phyloP scores from a whole-genome alignment of 2,113 vertebrate species.

The Ageneiosus marmoratus region DNA sequence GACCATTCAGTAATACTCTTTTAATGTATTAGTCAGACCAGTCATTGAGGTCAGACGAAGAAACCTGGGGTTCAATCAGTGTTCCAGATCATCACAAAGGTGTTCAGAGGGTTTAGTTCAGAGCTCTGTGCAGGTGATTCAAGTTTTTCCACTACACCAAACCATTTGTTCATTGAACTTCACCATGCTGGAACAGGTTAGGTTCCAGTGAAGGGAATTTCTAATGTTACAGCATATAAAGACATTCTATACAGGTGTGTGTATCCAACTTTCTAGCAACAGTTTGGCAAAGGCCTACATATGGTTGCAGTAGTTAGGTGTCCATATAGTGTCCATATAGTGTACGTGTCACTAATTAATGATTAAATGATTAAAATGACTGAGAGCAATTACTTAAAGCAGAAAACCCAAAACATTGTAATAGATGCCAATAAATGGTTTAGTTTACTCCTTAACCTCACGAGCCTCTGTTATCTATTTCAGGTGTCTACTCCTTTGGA shows the following conservation, averaged over 20 bases:
- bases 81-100: not conserved
- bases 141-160: not conserved
- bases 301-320: not conserved
- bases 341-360: not conserved
- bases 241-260: not conserved
- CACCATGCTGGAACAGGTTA: not conserved
- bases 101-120: not conserved
- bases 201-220: not conserved
- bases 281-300: not conserved
- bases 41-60: not conserved
- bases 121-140: not conserved
- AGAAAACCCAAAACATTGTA: not conserved
- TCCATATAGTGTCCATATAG: not conserved
- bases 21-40: not conserved
- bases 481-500: conserved; percentile 90
- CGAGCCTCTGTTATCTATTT: conserved; percentile 47
- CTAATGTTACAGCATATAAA: not conserved
- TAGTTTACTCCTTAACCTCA: not conserved
- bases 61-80: not conserved
- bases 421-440: not conserved
- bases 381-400: not conserved
- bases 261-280: not conserved
- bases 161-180: not conserved
- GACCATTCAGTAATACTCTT: too few relatives aligned
- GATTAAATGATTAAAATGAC: not conserved